A percentile compares a stretch with the other conserved stretches of the same genome.
Evolutionary conservation across 2,797 vertebrate genomes (phyloP).

Genomic region (Champsocephalus esox): DNA sequence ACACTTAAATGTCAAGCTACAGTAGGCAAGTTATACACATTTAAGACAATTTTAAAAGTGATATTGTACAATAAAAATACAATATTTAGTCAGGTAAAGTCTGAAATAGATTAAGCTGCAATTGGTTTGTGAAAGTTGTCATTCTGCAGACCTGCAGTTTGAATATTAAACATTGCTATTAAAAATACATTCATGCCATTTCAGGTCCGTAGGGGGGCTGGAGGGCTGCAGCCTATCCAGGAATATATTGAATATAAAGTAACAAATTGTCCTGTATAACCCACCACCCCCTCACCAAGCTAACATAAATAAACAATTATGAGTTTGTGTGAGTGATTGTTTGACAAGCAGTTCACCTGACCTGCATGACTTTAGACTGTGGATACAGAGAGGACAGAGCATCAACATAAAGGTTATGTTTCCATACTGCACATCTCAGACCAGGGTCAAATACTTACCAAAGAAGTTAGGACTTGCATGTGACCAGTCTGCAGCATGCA

Average conservation of each 20-base stretch:
- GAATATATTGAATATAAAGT: conserved; percentile 15
- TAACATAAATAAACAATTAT: conserved; percentile 14
- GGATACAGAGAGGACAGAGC: background rate
- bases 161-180: conserved; percentile 52
- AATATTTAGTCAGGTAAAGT: background rate
- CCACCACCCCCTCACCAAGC: conserved; percentile 31
- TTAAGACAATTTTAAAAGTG: background rate
- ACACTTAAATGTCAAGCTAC: conserved; percentile 7
- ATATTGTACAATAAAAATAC: background rate
- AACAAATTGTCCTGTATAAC: conserved; percentile 1
- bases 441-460: background rate
- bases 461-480: background rate
- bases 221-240: conserved; percentile 5
- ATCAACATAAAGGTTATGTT: background rate
- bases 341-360: conserved; percentile 1
- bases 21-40: conserved; percentile 11
- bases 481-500: too few species aligned
- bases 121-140: conserved; percentile 13
- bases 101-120: too few species aligned
- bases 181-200: conserved; percentile 53
- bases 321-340: background rate
- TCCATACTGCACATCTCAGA: background rate
- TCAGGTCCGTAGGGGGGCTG: conserved; percentile 12
- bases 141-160: conserved; percentile 38
- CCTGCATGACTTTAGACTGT: conserved; percentile 13